Evolutionary conservation across 2,113 vertebrate genomes (phyloP).

Genomic region (Psilopsiagon aymara): DNA sequence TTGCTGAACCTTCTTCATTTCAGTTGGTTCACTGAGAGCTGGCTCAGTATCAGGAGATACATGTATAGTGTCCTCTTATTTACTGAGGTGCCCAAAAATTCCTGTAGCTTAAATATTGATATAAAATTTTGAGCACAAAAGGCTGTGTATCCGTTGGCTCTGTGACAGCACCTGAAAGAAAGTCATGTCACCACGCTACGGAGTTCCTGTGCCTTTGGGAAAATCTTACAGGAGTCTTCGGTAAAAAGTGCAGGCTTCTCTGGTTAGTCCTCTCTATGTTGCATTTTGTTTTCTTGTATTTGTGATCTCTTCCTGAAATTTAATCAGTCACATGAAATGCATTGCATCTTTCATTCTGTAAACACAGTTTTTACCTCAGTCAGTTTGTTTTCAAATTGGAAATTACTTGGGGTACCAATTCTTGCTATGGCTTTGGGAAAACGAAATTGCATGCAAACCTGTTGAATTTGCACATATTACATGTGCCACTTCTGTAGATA

Average conservation of each 20-base stretch:
- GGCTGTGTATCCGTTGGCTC: not conserved
- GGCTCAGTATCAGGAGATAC: not conserved
- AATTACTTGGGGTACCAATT: not conserved
- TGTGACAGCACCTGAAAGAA: not conserved
- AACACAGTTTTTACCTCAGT: not conserved
- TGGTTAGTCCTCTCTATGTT: not conserved
- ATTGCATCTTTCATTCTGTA: not conserved
- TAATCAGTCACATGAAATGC: not conserved
- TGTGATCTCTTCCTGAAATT: not conserved
- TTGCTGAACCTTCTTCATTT: not conserved
- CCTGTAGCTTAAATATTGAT: not conserved
- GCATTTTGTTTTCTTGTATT: not conserved
- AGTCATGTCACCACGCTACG: rapidly evolving
- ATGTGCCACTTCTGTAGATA: not conserved
- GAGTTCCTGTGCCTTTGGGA: not conserved
- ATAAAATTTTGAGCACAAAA: not conserved
- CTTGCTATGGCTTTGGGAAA: not conserved
- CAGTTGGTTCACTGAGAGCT: not conserved
- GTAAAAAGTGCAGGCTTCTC: not conserved
- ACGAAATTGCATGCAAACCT: not conserved
- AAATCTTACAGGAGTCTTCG: not conserved
- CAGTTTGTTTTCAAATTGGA: not conserved
- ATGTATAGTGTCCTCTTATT: not conserved
- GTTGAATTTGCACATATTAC: not conserved
- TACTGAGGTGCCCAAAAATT: not conserved